Conservation (phyloP, 2,888 invertebrate species). For the Machimus atricapillus region DNA sequence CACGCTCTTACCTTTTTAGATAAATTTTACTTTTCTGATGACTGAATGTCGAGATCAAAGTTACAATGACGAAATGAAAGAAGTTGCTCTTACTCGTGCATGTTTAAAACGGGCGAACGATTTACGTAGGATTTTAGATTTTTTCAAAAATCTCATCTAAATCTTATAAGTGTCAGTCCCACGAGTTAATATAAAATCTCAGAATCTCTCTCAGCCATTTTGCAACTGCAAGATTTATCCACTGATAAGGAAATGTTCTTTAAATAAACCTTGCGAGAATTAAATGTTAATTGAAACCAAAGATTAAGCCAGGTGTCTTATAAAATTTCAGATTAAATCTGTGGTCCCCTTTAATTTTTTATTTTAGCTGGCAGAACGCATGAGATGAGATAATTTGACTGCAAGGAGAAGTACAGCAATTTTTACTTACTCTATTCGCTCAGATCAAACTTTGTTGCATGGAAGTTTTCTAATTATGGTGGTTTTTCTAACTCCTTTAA, state of each 20-base stretch:
- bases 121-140: background rate
- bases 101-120: background rate
- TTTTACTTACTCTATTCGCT: background rate
- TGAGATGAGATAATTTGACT: background rate
- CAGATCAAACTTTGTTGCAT: background rate
- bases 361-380: background rate
- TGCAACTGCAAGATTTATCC: background rate
- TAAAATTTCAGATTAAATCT: background rate
- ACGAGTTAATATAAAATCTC: background rate
- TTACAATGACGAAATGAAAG: conserved; percentile 10
- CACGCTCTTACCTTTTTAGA: conserved; percentile 22
- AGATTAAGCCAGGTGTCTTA: background rate
- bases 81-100: background rate
- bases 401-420: background rate
- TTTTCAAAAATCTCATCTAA: background rate
- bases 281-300: background rate
- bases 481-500: background rate
- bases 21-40: conserved; percentile 22
- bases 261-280: background rate
- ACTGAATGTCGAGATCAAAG: conserved; percentile 23
- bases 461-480: background rate
- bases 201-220: background rate
- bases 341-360: background rate
- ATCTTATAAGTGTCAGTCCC: background rate
- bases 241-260: background rate